These are phyloP conservation scores for Cistogaster globosa DNA, from an alignment of 2,888 invertebrate genomes.

Conservation along the genomic window DNA sequence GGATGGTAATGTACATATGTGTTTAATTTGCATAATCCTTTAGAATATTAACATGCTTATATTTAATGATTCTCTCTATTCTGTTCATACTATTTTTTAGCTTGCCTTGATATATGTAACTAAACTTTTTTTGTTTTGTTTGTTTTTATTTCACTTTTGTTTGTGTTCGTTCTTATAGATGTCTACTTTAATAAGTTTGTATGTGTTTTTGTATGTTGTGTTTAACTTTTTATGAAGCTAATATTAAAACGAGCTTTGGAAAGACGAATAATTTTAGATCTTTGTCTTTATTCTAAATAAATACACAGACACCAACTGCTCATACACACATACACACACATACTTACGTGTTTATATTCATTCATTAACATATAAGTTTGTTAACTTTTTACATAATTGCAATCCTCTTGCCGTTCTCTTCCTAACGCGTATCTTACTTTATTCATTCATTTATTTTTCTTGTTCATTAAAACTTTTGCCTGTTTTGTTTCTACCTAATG, in stretches of 20 bases:
- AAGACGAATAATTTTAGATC: slow-evolving; percentile 65
- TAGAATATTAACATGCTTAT: slow-evolving; percentile 72
- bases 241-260: slow-evolving; percentile 56
- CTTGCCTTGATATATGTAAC: slow-evolving; percentile 10
- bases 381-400: slow-evolving; percentile 49
- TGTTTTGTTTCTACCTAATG: slow-evolving; percentile 22
- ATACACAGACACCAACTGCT: slow-evolving; percentile 13
- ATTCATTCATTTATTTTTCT: slow-evolving; percentile 32
- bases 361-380: slow-evolving; percentile 49
- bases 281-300: slow-evolving; percentile 47
- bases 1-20: slow-evolving; percentile 30
- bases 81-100: slow-evolving; percentile 35
- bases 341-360: neutral
- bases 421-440: neutral
- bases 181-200: slow-evolving; percentile 12
- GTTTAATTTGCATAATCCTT: slow-evolving; percentile 73
- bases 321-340: neutral
- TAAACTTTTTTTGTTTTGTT: neutral
- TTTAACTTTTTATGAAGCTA: slow-evolving; percentile 64
- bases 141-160: slow-evolving; percentile 31
- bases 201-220: slow-evolving; percentile 32
- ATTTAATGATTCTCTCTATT: slow-evolving; percentile 67
- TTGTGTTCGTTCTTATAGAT: slow-evolving; percentile 15
- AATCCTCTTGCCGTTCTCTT: neutral
- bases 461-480: slow-evolving; percentile 29